phyloP scores from a whole-genome alignment of 2,888 invertebrate genomes.

The Pristionchus maxplancki region DNA sequence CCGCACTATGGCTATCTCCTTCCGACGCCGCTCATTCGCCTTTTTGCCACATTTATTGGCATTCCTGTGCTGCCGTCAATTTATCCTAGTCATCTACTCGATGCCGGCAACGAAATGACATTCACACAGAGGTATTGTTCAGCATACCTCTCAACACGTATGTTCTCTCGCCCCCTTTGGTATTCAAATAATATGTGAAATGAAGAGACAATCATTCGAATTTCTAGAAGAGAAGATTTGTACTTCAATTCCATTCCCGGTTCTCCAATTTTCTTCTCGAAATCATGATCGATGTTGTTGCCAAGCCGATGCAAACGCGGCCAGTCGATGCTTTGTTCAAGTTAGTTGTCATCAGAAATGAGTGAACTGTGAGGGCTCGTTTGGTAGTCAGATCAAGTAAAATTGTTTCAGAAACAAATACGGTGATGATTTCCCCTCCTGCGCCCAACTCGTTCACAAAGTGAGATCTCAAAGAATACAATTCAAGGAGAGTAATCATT shows the following conservation, averaged over 20 bases:
- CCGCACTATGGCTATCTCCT: not conserved
- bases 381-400: too few species aligned
- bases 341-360: too few species aligned
- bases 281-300: not conserved
- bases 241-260: not conserved
- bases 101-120: not conserved
- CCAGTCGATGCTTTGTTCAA: not conserved
- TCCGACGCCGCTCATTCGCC: not conserved
- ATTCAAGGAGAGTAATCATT: not conserved
- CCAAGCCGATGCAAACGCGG: not conserved
- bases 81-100: not conserved
- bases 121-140: not conserved
- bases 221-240: not conserved
- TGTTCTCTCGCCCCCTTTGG: too few species aligned
- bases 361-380: too few species aligned
- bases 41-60: not conserved
- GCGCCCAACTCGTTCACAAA: not conserved
- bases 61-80: not conserved
- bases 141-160: too few species aligned
- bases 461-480: not conserved
- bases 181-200: too few species aligned
- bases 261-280: not conserved
- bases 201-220: too few species aligned
- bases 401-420: not conserved
- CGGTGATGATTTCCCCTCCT: not conserved